Conservation (phyloP, 2,797 vertebrate genomes). For the Kryptopterus vitreolus region DNA sequence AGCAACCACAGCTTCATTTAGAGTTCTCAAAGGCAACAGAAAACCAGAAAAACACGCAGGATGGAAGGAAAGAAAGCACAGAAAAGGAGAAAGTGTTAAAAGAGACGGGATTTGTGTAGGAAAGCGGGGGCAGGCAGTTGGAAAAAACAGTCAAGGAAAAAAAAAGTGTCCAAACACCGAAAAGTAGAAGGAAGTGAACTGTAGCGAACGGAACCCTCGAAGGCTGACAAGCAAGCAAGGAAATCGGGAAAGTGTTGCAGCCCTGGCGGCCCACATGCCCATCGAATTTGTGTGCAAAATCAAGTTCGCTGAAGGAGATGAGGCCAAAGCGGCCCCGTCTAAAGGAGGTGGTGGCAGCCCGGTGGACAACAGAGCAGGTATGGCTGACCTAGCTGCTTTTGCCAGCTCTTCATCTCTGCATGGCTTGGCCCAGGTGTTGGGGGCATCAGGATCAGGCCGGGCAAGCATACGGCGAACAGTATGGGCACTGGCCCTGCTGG, state of each 20-base stretch:
- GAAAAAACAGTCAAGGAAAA: not conserved
- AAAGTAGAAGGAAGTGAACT: constrained; percentile 25
- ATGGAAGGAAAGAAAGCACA: constrained; percentile 38
- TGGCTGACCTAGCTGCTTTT: constrained; percentile 84
- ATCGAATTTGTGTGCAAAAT: constrained; percentile 99
- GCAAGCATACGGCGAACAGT: constrained; percentile 89
- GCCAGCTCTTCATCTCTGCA: constrained; percentile 93
- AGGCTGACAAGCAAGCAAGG: not conserved
- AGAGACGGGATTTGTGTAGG: constrained; percentile 14
- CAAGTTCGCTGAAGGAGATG: constrained; percentile 96
- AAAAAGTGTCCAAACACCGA: constrained; percentile 20
- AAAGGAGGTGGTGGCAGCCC: constrained; percentile 91
- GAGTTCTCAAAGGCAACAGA: constrained; percentile 24
- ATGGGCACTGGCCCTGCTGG: constrained; percentile 91
- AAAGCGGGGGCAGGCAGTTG: constrained; percentile 17
- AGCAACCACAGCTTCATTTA: constrained; percentile 3
- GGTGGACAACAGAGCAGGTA: constrained; percentile 80
- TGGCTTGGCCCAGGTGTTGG: constrained; percentile 92
- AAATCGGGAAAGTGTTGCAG: constrained; percentile 51
- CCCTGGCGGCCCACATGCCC: constrained; percentile 92
- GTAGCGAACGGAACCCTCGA: not conserved
- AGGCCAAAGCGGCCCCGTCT: constrained; percentile 91
- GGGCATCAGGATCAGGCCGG: constrained; percentile 72
- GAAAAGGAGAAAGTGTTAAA: constrained; percentile 23
- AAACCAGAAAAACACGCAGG: constrained; percentile 21